Evolutionary conservation across 2,797 vertebrate genomes (phyloP).

Genomic region (Spinus pinus): DNA sequence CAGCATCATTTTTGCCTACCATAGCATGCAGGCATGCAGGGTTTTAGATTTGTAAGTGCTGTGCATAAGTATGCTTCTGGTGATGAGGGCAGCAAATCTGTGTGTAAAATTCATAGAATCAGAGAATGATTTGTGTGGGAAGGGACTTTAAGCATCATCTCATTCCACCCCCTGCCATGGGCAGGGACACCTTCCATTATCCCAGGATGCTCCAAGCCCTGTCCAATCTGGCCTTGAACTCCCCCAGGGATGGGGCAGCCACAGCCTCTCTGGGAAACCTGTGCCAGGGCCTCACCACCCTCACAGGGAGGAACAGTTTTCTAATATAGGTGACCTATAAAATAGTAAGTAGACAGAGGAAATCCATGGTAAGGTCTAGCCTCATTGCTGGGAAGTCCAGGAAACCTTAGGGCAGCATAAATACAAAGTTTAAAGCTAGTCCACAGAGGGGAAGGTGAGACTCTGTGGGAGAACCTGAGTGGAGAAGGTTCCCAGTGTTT

Average conservation of each 20-base stretch:
- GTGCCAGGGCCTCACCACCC: not conserved
- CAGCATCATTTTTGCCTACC: not conserved
- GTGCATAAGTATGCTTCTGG: not conserved
- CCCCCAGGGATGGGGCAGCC: not conserved
- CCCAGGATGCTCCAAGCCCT: not conserved
- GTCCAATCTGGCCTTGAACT: accelerated
- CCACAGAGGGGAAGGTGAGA: not conserved
- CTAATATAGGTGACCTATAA: not conserved
- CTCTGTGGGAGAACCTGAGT: not conserved
- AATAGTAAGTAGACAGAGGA: not conserved
- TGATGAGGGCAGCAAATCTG: not conserved
- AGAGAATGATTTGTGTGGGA: not conserved
- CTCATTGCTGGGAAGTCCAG: not conserved
- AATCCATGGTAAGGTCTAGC: not conserved
- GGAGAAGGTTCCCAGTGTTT: not conserved
- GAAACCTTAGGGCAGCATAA: not conserved
- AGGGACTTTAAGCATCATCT: not conserved
- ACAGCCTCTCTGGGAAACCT: not conserved
- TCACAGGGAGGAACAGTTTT: not conserved
- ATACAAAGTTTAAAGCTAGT: not conserved
- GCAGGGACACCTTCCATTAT: not conserved
- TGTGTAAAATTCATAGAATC: not conserved
- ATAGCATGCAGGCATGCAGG: accelerated
- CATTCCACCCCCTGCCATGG: not conserved
- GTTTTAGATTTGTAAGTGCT: accelerated